Evolutionary conservation across 2,888 invertebrate species (phyloP).

Genomic region (Drosophila ustulata): DNA sequence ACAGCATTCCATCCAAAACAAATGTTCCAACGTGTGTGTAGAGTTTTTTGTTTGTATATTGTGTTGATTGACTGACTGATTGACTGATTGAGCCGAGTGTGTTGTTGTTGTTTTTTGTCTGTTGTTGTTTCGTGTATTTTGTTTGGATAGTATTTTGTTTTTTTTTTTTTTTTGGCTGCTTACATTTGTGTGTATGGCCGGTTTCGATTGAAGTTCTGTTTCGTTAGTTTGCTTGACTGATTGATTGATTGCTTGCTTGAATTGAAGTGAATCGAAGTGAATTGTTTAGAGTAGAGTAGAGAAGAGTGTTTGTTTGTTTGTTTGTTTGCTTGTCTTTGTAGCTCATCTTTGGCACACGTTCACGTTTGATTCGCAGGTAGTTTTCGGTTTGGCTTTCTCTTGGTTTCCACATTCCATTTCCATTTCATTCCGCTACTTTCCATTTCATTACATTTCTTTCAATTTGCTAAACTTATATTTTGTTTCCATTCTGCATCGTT

Average conservation of each 20-base stretch:
- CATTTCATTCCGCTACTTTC: conserved; percentile 29
- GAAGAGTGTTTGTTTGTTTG: conserved; percentile 29
- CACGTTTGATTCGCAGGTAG: conserved; percentile 58
- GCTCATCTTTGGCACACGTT: conserved; percentile 67
- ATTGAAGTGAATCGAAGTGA: no score
- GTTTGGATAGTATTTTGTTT: conserved; percentile 21
- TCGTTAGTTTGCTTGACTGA: conserved; percentile 26
- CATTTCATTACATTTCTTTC: conserved; percentile 28
- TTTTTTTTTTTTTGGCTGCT: conserved; percentile 60
- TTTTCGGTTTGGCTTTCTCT: conserved; percentile 45
- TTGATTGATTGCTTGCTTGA: conserved; percentile 22
- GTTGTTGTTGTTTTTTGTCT: conserved; percentile 28
- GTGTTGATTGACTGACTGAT: conserved; percentile 57
- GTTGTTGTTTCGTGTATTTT: conserved; percentile 27
- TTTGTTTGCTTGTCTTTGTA: conserved; percentile 42
- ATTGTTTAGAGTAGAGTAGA: neutral
- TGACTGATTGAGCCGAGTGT: conserved; percentile 64
- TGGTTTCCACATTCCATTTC: conserved; percentile 20
- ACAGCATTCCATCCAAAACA: conserved; percentile 13
- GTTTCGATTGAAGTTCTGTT: conserved; percentile 39
- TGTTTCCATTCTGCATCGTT: conserved; percentile 4
- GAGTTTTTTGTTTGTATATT: conserved; percentile 12
- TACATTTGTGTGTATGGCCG: conserved; percentile 74
- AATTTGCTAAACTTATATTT: no score
- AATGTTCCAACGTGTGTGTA: conserved; percentile 12